Percentiles rank a stretch among this genome's conserved stretches.
Evolutionary conservation across 2,888 invertebrate species (phyloP).

Genomic region (Hermaeophaga mercurialis): DNA sequence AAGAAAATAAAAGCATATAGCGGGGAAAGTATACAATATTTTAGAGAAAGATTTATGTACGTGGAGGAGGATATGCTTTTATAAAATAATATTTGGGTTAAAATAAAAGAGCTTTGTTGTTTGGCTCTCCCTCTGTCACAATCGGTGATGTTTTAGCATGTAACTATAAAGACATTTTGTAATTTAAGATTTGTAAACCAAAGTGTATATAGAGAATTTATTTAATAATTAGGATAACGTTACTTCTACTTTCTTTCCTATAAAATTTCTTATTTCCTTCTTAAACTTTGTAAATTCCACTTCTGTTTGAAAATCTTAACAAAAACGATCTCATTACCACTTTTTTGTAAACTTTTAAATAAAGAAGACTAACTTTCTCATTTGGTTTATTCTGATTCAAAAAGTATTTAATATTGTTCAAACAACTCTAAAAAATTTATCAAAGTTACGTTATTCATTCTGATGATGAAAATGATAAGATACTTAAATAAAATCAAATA

Average conservation of each 20-base stretch:
- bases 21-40: no score
- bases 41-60: no score
- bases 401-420: no score
- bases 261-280: slow-evolving; percentile 5
- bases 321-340: slow-evolving; percentile 19
- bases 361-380: slow-evolving; percentile 20
- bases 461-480: no score
- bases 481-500: no score
- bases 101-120: background rate
- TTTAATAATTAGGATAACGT: slow-evolving; percentile 3
- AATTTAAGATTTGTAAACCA: slow-evolving; percentile 44
- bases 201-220: slow-evolving; percentile 42
- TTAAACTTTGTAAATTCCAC: slow-evolving; percentile 7
- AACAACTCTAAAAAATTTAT: no score
- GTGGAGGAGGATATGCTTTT: no score
- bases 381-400: no score
- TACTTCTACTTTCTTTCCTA: slow-evolving; percentile 5
- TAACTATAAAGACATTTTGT: slow-evolving; percentile 45
- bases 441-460: no score
- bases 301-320: slow-evolving; percentile 2
- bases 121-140: slow-evolving; percentile 1
- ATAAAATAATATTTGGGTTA: background rate
- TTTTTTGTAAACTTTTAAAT: slow-evolving; percentile 26
- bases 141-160: slow-evolving; percentile 21
- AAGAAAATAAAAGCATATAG: no score